Base-by-base conservation (phyloP, 2,888 invertebrate species). In the Caenorhabditis afra region DNA sequence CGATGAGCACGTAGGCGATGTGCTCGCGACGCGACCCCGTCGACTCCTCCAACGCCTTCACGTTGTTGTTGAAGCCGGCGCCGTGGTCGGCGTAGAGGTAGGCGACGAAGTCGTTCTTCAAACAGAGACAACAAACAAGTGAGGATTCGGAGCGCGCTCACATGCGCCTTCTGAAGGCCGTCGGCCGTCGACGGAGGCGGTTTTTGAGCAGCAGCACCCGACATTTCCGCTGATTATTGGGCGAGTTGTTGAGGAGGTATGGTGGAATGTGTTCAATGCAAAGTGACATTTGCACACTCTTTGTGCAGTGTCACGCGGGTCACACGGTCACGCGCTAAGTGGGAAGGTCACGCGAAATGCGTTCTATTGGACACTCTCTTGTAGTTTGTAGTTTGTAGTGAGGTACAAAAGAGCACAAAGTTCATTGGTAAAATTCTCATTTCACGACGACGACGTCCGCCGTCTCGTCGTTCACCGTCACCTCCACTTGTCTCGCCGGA, bases 31-130 rank as follows among this genome's bases (percentile, higher is more conserved):
- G 75, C 41, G 62, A 10, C 1, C 67, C 68, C 7, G 81, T 81
- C 45, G 57, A 11, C 64, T 67, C 50, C 44, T 85, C 85, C 14
- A 82, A 10, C 39, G 74, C 61, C n/a, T 62, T 62, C 29, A 82
- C 68, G 39, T 70, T 70, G 18, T 58, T 49, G 44, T 84, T 79
- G 64, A 67, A 71, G 12, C 55, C 16, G 14, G 66, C 44, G 1
- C 82, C 82, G 49, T 83, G 81, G n/a, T 77, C 65, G 1, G 65
- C 65, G 65, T 83, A 77, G 16, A 83, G 74, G 52, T 44, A 81
- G 10, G 77, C 18, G 14, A 70, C 35, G 45, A 85, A 71, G 37
- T 83, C 81, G 29, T 52, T 35, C 81, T 85, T 49, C 47, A 81
- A 77, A n/a, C n/a, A n/a, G 29, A 7, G 29, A 41, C 7, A 7